A percentile compares a stretch with the other conserved stretches of the same genome.
These are phyloP conservation scores for Phocides pigmalion DNA, from an alignment of 1,140 invertebrate species.

Conservation along the genomic window DNA sequence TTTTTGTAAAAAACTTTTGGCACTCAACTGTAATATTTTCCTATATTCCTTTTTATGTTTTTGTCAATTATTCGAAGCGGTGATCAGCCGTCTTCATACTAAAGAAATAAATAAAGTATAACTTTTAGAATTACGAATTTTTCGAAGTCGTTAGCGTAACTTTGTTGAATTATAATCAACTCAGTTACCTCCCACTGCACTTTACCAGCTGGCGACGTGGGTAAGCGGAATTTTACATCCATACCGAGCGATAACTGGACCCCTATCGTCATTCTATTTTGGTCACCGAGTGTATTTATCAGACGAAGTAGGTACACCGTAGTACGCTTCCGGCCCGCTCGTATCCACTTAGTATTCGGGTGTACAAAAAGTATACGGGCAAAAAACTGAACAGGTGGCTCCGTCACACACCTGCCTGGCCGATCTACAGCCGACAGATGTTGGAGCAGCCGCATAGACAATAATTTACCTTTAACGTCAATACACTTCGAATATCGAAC, in stretches of 20 bases:
- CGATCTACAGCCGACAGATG: conserved; percentile 52
- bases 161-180: neutral
- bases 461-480: conserved; percentile 9
- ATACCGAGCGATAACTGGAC: conserved; percentile 13
- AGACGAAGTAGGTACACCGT: conserved; percentile 2
- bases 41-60: no score
- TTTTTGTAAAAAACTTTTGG: no score
- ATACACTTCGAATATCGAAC: conserved; percentile 19
- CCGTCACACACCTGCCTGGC: conserved; percentile 50
- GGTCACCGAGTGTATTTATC: conserved; percentile 1
- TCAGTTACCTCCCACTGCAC: neutral
- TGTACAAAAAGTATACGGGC: conserved; percentile 34
- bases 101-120: no score
- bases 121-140: no score
- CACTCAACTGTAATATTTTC: no score
- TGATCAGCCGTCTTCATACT: no score
- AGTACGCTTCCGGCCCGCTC: conserved; percentile 36
- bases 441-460: conserved; percentile 16
- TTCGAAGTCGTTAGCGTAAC: no score
- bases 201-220: neutral
- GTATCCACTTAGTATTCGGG: conserved; percentile 31
- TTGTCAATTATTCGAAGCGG: no score
- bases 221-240: conserved; percentile 16
- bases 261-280: conserved; percentile 26
- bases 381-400: conserved; percentile 67